Conservation (phyloP, 2,113 vertebrate species). For the Fulmarus glacialis region DNA sequence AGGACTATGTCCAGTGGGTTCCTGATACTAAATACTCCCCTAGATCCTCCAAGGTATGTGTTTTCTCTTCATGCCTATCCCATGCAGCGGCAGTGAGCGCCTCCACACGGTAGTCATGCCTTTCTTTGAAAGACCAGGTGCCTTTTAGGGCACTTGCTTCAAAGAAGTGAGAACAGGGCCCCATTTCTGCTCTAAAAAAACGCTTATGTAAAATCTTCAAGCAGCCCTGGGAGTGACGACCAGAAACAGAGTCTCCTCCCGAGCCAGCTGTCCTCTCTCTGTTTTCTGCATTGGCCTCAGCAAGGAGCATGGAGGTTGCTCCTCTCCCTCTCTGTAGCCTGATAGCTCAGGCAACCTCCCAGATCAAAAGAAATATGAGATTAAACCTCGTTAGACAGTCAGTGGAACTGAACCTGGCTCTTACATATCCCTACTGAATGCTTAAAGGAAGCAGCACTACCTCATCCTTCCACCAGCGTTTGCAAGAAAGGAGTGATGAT, state of each 20-base stretch:
- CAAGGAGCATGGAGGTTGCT: background rate
- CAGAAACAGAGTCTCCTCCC: background rate
- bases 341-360: background rate
- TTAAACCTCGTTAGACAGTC: background rate
- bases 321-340: background rate
- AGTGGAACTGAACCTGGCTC: background rate
- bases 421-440: background rate
- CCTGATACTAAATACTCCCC: background rate
- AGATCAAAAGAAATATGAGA: background rate
- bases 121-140: background rate
- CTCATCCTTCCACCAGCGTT: background rate
- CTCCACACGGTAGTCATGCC: background rate
- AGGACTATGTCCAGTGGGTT: background rate
- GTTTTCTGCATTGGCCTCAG: background rate
- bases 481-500: background rate
- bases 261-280: background rate
- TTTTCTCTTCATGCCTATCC: background rate
- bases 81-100: background rate
- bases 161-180: background rate
- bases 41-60: background rate
- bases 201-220: background rate
- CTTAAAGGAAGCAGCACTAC: background rate
- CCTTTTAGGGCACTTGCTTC: background rate
- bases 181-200: background rate
- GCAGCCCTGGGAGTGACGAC: background rate